Percentiles rank a stretch among this genome's conserved stretches.
Evolutionary conservation across 1,140 invertebrate genomes (phyloP).

Genomic region (Archivesica marissinica): DNA sequence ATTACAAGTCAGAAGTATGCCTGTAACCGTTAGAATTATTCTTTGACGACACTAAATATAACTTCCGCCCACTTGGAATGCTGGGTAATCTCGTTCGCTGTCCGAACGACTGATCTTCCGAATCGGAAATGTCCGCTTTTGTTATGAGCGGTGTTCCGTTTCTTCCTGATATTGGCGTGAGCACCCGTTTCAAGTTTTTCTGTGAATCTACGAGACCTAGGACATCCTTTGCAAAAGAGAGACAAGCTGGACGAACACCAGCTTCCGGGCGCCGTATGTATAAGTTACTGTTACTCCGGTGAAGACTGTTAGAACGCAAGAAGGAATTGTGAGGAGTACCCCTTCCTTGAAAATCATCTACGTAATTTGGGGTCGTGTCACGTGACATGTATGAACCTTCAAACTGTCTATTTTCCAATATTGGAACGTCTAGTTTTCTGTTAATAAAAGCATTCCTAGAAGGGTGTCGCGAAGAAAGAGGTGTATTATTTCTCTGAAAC

Average conservation of each 20-base stretch:
- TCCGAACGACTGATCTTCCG: constrained; percentile 4
- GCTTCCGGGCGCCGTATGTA: constrained; percentile 51
- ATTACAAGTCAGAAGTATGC: background rate
- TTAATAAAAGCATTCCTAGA: constrained; percentile 35
- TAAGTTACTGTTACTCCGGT: constrained; percentile 50
- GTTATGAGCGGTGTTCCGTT: constrained; percentile 31
- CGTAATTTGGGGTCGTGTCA: constrained; percentile 53
- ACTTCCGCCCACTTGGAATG: constrained; percentile 58
- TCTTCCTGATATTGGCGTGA: constrained; percentile 54
- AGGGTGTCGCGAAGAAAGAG: constrained; percentile 38
- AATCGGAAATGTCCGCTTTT: constrained; percentile 25
- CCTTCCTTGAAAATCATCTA: constrained; percentile 21
- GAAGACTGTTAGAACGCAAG: constrained; percentile 49
- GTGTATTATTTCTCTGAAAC: constrained; percentile 36
- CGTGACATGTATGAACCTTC: constrained; percentile 61
- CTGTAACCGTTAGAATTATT: constrained; percentile 42
- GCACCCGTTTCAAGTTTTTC: constrained; percentile 50
- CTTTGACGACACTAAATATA: constrained; percentile 41
- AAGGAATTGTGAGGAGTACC: background rate
- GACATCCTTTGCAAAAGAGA: constrained; percentile 23
- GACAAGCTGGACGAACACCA: background rate
- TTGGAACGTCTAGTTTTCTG: constrained; percentile 35
- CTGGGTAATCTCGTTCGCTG: constrained; percentile 53
- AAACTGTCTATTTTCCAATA: constrained; percentile 47
- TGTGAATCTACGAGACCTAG: constrained; percentile 13